Base-by-base conservation (phyloP, 2,888 invertebrate genomes). In the Rugalucina vietnamica region DNA sequence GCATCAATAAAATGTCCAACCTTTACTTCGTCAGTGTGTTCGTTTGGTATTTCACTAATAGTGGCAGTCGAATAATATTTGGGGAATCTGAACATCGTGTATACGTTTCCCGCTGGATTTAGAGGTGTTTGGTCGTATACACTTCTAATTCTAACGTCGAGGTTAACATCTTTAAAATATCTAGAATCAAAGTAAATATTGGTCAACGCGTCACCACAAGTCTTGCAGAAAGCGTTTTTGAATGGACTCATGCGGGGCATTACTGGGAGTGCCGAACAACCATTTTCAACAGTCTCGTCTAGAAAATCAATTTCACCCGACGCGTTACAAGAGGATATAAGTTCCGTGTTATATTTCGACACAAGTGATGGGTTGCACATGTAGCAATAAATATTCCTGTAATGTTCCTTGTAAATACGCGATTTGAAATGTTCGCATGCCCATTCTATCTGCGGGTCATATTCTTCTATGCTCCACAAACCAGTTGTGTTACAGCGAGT, bases 351-450 rank as follows among this genome's bases (percentile, higher is more conserved):
- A 34, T 27, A 10, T 27, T 14, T 4, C 18, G 65, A 32, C 21
- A 65, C 1, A 10, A 79, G 32, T 14, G 73, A 65, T 1, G 73
- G 79, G 32, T 79, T 79, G 24, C 79, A 79, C 0, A 79, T 79
- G 24, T 49, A 79, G 18, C 79, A 79, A 39, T 32, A 79, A 0
- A 73, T 65, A 29, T 79, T 79, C 65, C 73, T 79, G 36, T 65
- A 79, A n/a, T n/a, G n/a, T 21, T 34, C 5, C 32, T 32, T 14
- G 21, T 65, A 79, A n/a, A 12, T 0, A 57, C 32, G 36, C 29
- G 32, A 65, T 10, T 65, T 65, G 34, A 65, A 34, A 12, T 65
- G 5, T 34, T 65, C 65, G 21, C 65, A 65, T 34, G 65, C 65
- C 65, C 65, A 65, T 34, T 32, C 65, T 10, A 65, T 65, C 8